Evolutionary conservation across 2,797 vertebrate genomes (phyloP), one percentile per base, ranked within the genome.

Genomic region (Phalanger gymnotis): DNA sequence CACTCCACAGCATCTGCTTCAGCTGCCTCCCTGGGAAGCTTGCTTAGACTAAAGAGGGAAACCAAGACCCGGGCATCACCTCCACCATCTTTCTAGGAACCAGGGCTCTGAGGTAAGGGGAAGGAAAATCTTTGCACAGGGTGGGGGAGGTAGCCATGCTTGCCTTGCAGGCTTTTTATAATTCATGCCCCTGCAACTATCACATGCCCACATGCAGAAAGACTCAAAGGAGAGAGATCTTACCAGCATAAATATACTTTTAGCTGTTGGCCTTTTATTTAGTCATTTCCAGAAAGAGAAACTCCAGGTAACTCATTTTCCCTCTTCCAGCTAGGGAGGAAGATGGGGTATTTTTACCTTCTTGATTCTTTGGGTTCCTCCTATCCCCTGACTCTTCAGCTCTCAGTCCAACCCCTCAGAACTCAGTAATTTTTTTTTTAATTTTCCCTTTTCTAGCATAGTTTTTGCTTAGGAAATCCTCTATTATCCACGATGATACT

Each of bases 281-380:
- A 90, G 53, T 54, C 53, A 30, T 53, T 94, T 55, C 89, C 30
- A 93, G 92, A 93, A 94, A 95, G 54, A 56, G 91, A 47, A 25
- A 90, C 54, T 54, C 91, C 92, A n/a, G 34, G 56, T 66, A 90
- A 96, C 89, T 58, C 31, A 28, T 92, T 95, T 56, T 95, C 96
- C 89, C 92, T 93, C 87, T 92, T 47, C 93, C 92, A 95, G 55
- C 54, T 16, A 73, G 12, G 94, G 47, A 93, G 47, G 53, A 12
- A 93, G 27, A 0, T 31, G 52, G 53, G 53, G 6, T 30, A 27
- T 31, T 96, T 93, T 89, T 73, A 9, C 55, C 47, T 90, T 95
- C 55, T 2, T 10, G 93, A 47, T 61, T 94, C 56, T 56, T 22
- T 47, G 93, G 53, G 89, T 95, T 56, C 4, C 52, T 31, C 28